Percentiles rank a stretch among this genome's conserved stretches.
Evolutionary conservation across 53 echinoderm and acorn worm species (phyloP).

Genomic region (Holothuria leucospilota): DNA sequence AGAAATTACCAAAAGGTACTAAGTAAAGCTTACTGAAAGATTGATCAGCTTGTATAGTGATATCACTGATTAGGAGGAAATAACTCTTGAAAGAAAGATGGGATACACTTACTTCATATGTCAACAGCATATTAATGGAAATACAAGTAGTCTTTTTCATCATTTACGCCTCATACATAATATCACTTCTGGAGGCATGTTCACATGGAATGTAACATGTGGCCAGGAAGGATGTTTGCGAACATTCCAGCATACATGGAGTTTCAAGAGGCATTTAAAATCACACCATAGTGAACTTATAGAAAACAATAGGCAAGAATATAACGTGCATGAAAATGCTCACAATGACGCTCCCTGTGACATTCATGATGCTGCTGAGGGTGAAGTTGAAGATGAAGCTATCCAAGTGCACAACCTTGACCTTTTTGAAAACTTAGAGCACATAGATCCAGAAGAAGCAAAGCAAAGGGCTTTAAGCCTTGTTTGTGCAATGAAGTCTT

Average conservation of each 20-base stretch:
- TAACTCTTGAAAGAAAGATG: neutral
- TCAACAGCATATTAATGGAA: conserved; percentile 7
- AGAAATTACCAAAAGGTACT: conserved; percentile 5
- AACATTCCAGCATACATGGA: conserved; percentile 20
- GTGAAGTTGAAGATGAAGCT: too few species aligned
- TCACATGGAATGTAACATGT: conserved; percentile 3
- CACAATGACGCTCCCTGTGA: neutral
- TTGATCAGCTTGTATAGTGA: neutral
- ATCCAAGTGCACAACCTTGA: too few species aligned
- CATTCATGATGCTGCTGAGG: too few species aligned
- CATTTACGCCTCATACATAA: conserved; percentile 23
- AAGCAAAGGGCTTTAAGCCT: neutral
- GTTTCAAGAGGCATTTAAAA: conserved; percentile 18
- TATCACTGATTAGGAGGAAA: too few species aligned
- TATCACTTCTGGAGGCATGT: conserved; percentile 9
- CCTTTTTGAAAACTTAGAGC: neutral
- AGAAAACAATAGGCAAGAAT: neutral
- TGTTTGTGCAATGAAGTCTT: neutral
- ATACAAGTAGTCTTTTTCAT: neutral
- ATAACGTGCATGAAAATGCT: neutral
- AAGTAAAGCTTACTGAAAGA: neutral
- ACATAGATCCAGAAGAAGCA: neutral
- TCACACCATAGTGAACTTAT: neutral
- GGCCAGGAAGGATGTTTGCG: conserved; percentile 37
- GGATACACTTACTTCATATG: neutral